Conservation (phyloP, 2,888 invertebrate genomes). For the Baccha elongata region DNA sequence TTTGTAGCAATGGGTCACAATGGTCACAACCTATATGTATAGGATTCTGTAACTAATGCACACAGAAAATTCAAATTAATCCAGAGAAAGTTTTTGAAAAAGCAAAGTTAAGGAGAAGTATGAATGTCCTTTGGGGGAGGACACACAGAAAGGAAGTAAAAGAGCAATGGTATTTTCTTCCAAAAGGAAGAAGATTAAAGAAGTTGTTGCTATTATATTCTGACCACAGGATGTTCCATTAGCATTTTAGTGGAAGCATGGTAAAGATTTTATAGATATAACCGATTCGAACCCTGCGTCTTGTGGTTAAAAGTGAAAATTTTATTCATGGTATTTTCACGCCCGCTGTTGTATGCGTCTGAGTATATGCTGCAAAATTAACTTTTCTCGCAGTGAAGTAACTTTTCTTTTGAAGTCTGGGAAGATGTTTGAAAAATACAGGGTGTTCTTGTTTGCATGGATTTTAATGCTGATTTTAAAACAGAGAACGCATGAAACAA, state of each 20-base stretch:
- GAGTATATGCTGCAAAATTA: too few relatives aligned
- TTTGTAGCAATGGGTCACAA: conserved; percentile 7
- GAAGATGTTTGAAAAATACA: too few relatives aligned
- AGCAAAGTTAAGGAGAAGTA: background rate
- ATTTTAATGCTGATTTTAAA: too few relatives aligned
- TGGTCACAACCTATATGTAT: background rate
- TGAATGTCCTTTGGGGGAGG: conserved; percentile 2
- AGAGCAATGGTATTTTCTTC: background rate
- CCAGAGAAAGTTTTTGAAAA: conserved; percentile 1
- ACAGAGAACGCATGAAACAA: too few relatives aligned
- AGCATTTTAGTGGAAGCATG: conserved; percentile 43
- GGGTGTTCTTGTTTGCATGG: too few relatives aligned
- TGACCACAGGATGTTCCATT: conserved; percentile 58
- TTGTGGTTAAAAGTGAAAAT: background rate
- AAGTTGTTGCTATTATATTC: conserved; percentile 27
- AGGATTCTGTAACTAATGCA: background rate
- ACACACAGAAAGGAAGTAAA: too few relatives aligned
- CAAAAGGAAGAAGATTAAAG: background rate
- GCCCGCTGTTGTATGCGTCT: too few relatives aligned
- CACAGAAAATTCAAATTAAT: conserved; percentile 28
- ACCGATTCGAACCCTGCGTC: background rate
- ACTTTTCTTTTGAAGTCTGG: too few relatives aligned
- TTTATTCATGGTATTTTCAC: background rate
- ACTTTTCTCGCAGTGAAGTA: too few relatives aligned
- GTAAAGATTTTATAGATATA: too few relatives aligned